Evolutionary conservation across 2,797 vertebrate species (phyloP), one percentile per base, ranked within the genome.

Genomic region (Crypturellus tataupa): DNA sequence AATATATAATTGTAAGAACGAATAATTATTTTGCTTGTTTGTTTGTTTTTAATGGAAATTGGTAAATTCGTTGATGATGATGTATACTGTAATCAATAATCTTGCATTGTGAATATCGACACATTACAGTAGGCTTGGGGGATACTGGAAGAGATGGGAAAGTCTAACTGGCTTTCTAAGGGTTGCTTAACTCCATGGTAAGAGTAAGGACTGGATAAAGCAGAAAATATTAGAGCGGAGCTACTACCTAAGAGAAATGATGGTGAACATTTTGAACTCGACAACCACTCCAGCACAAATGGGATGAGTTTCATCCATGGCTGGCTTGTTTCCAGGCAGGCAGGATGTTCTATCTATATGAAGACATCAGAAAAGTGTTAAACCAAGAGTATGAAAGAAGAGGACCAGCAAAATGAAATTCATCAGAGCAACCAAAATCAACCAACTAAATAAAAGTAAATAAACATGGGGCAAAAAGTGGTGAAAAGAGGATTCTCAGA

Each of bases 391-490:
- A 33, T 35, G 47, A 63, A 71, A 60, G 24, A 29, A 80, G 3
- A 5, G 1, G 29, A 47, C 4, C 27, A 27, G 2, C 16, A 42
- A 60, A 73, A 49, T 6, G 7, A 58, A 72, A 72, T 62, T 65
- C 13, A 39, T 4, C 4, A 63, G 9, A 60, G 27, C 4, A 39
- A 6, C 12, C 64, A 56, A 24, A 13, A 53, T 46, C 44, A 1
- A 16, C 51, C 27, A 2, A 46, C 13, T 31, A 70, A 75, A 70
- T 55, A 33, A 31, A 44, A 77, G 2, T 15, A 65, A 83, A 47
- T 1, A 9, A 35, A 1, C 0, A 2, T 17, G 5, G 6, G 7
- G 40, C 40, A 2, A 69, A 70, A 46, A 65, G 3, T 35, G 3
- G 10, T 68, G 77, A 31, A 13, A 62, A n/a, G 6, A 19, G 0